Evolutionary conservation across 2,888 invertebrate genomes (phyloP).

Genomic region (Deroplatys truncata): DNA sequence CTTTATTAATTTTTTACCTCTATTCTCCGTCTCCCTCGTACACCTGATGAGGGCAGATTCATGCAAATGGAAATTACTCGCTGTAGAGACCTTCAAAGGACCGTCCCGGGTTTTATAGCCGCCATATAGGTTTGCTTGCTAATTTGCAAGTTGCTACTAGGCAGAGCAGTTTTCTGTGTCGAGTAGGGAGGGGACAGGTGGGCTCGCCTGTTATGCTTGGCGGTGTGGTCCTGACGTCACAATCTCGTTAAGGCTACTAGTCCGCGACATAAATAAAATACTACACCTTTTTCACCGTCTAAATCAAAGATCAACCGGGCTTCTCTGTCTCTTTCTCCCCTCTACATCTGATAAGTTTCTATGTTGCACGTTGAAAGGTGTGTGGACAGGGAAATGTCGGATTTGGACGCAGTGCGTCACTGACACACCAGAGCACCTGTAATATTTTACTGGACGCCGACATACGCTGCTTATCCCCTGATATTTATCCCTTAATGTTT

Average conservation of each 20-base stretch:
- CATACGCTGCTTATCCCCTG: too few relatives aligned
- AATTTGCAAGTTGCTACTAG: background rate
- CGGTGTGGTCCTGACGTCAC: background rate
- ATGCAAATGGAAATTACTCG: background rate
- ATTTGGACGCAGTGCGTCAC: background rate
- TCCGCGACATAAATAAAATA: background rate
- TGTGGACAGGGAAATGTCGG: background rate
- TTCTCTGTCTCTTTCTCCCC: background rate
- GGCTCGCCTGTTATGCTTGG: background rate
- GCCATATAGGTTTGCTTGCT: background rate
- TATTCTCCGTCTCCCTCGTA: background rate
- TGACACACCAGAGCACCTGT: background rate
- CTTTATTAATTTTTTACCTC: background rate
- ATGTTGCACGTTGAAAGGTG: background rate
- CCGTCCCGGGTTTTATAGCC: too few relatives aligned
- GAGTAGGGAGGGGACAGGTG: background rate
- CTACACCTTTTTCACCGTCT: background rate
- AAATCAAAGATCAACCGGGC: background rate
- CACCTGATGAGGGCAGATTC: background rate
- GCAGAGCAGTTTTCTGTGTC: background rate
- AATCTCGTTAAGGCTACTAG: background rate
- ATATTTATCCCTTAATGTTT: too few relatives aligned
- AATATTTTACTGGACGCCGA: too few relatives aligned
- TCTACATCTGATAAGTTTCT: background rate
- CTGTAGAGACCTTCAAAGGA: background rate